Evolutionary conservation across 2,113 vertebrate genomes (phyloP).

Genomic region (Rattus rattus): DNA sequence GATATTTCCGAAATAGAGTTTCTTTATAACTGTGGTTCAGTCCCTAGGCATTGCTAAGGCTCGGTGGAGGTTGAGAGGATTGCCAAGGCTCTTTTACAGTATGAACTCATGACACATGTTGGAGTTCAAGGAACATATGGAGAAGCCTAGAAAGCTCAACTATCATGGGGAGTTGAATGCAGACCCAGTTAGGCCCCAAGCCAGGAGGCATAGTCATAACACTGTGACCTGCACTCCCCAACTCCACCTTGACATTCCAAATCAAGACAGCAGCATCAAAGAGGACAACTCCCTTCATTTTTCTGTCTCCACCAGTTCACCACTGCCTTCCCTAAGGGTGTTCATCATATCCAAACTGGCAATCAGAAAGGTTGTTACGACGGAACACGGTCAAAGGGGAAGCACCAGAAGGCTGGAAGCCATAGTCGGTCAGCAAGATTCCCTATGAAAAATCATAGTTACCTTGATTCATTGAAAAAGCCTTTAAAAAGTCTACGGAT

Average conservation of each 20-base stretch:
- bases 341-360: not conserved
- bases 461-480: not conserved
- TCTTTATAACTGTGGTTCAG: too few species aligned
- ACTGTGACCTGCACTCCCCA: not conserved
- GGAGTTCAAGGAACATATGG: not conserved
- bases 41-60: too few species aligned
- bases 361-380: not conserved
- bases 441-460: not conserved
- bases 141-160: not conserved
- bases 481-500: not conserved
- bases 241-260: not conserved
- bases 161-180: not conserved
- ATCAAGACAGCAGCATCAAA: not conserved
- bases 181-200: not conserved
- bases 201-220: not conserved
- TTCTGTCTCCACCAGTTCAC: not conserved
- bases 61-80: too few species aligned
- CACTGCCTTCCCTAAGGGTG: not conserved
- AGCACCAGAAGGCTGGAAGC: fast-evolving
- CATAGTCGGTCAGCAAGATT: not conserved
- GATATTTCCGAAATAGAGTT: fast-evolving
- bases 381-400: not conserved
- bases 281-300: not conserved
- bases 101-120: not conserved
- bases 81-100: not conserved